These are phyloP conservation scores for Heterodera schachtii DNA, from an alignment of 1,140 invertebrate species.

Conservation along the genomic window DNA sequence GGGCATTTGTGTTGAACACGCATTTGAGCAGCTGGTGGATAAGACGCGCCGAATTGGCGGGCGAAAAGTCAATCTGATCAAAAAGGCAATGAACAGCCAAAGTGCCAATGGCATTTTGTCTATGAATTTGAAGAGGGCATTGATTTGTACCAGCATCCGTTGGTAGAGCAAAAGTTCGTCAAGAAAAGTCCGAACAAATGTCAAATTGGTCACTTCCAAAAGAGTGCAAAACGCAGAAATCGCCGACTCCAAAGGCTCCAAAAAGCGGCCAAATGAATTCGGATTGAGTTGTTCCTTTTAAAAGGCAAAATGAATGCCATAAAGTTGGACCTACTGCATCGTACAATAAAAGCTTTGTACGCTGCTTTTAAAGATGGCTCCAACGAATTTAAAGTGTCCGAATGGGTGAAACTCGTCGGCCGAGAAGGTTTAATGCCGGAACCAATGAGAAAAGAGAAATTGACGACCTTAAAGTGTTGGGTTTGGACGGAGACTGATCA, in stretches of 20 bases:
- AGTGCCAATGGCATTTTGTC: too few relatives aligned
- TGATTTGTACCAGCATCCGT: conserved; percentile 20
- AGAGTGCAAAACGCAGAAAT: conserved; percentile 31
- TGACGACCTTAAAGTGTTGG: background rate
- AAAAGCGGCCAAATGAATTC: conserved; percentile 34
- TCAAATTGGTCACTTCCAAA: conserved; percentile 35
- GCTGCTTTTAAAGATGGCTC: conserved; percentile 29
- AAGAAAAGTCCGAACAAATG: conserved; percentile 30
- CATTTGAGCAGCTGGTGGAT: conserved; percentile 37
- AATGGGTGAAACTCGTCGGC: conserved; percentile 35
- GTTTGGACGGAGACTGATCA: background rate
- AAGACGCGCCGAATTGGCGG: conserved; percentile 26
- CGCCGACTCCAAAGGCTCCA: conserved; percentile 33
- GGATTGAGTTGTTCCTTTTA: conserved; percentile 35
- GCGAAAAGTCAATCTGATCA: conserved; percentile 29
- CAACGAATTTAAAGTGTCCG: conserved; percentile 13
- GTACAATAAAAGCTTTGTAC: conserved; percentile 38
- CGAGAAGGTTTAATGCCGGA: conserved; percentile 23
- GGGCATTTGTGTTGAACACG: conserved; percentile 31
- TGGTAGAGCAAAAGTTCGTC: conserved; percentile 42
- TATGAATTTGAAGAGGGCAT: background rate
- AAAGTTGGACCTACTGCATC: background rate
- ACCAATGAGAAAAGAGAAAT: conserved; percentile 32
- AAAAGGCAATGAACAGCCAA: background rate
- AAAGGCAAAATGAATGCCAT: conserved; percentile 8